Evolutionary conservation across 2,888 invertebrate species (phyloP), one percentile per base, ranked within the genome.

Genomic region (Mycogona germanica): DNA sequence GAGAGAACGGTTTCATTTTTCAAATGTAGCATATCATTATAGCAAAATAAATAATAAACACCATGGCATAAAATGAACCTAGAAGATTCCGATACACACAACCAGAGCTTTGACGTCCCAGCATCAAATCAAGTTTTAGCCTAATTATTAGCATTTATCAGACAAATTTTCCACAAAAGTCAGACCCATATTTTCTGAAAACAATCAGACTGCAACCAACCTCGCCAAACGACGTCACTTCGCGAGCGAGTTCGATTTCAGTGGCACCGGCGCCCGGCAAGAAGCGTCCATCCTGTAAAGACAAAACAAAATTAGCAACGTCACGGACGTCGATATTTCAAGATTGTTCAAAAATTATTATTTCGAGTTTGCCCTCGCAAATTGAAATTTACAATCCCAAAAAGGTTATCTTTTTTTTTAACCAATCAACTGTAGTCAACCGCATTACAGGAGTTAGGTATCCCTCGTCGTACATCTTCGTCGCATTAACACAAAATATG

Each of bases 191-290:
- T 41, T 41, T 41, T n/a, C n/a, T n/a, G n/a, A n/a, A n/a, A 46
- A 25, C 9, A 23, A 12, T 25, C 9, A 7, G n/a, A n/a, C n/a
- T n/a, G n/a, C 2, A 9, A 28, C 23, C 25, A 21, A 51, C 70
- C 63, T 93, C 89, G 0, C 92, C 96, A 67, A 82, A 93, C 51
- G 83, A 79, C 5, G 85, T 76, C 17, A 99, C 76, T 65, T 85
- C 83, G 57, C 84, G 80, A 0, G 96, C 91, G 55, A 99, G 71
- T 73, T 95, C 92, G 52, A 96, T 84, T 75, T 99, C 98, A 1
- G 81, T 80, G 2, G 97, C 96, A 44, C 97, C 97, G 51, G 89
- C 98, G 48, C 98, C 98, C 42, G 97, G 81, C 23, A 98, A 69
- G 63, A 91, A 80, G 62, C 73, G 64, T 28, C 71, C 71, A 66